Evolutionary conservation across 2,888 invertebrate species (phyloP).

Genomic region (Volucella bombylans): DNA sequence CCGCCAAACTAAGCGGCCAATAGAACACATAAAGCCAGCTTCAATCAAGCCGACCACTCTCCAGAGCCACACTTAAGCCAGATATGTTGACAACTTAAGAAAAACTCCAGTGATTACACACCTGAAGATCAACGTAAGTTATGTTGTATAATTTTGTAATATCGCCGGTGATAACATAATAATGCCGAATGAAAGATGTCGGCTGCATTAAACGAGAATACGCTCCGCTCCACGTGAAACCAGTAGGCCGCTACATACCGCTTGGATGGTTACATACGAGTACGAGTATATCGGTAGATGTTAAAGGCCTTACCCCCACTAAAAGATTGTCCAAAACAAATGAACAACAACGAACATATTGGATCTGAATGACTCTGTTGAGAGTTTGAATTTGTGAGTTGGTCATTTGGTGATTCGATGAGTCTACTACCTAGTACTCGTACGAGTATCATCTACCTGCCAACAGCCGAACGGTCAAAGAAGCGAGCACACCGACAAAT

Average conservation of each 20-base stretch:
- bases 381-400: constrained; percentile 18
- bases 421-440: constrained; percentile 10
- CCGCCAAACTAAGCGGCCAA: constrained; percentile 59
- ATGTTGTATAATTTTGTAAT: constrained; percentile 76
- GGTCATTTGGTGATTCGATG: constrained; percentile 22
- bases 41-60: constrained; percentile 65
- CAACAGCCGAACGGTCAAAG: constrained; percentile 33
- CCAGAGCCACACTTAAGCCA: constrained; percentile 78
- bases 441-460: constrained; percentile 53
- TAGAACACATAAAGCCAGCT: constrained; percentile 59
- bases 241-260: constrained; percentile 64
- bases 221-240: constrained; percentile 65
- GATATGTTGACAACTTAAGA: constrained; percentile 82
- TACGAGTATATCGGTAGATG: constrained; percentile 7
- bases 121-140: constrained; percentile 80
- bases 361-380: constrained; percentile 61
- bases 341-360: constrained; percentile 73
- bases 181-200: constrained; percentile 70
- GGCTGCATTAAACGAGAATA: constrained; percentile 68
- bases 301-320: constrained; percentile 20
- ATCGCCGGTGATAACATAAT: constrained; percentile 74
- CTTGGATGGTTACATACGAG: not conserved
- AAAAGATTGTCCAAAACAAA: constrained; percentile 69
- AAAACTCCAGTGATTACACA: constrained; percentile 80
- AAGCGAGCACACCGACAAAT: constrained; percentile 50